Conservation (phyloP, 2,113 vertebrate genomes). For the Eudyptes chrysolophus region DNA sequence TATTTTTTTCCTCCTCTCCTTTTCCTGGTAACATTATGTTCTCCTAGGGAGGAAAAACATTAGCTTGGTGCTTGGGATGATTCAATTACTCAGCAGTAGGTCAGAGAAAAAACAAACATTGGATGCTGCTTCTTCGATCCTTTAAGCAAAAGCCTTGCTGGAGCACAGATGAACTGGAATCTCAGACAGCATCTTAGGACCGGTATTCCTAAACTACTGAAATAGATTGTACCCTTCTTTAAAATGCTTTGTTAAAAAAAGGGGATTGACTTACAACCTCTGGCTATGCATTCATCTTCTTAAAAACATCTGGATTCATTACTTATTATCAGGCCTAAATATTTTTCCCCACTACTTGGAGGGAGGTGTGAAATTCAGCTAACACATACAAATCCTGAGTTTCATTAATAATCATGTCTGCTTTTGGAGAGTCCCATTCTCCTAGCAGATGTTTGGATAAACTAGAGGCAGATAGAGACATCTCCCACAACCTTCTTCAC, state of each 20-base stretch:
- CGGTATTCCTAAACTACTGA: background rate
- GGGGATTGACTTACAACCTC: background rate
- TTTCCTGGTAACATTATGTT: constrained; percentile 30
- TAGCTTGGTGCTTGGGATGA: constrained; percentile 31
- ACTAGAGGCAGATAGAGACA: background rate
- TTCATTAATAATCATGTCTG: background rate
- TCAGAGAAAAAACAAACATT: constrained; percentile 27
- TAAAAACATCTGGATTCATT: background rate
- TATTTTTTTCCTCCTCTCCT: background rate
- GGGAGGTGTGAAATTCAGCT: background rate
- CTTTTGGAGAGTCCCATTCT: background rate
- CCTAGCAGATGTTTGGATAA: background rate
- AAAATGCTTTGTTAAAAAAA: background rate
- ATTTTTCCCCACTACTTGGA: background rate
- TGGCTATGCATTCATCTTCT: background rate
- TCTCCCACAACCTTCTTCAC: background rate
- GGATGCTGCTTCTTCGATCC: background rate
- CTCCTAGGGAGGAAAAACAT: constrained; percentile 30
- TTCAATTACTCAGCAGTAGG: constrained; percentile 48
- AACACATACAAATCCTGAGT: background rate
- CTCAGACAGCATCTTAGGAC: background rate
- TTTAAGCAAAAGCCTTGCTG: background rate
- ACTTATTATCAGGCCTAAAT: background rate
- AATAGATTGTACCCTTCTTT: background rate
- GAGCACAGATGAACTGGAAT: background rate